Base-by-base conservation (phyloP, 1,140 invertebrate species). In the Lutraria rhynchaena region DNA sequence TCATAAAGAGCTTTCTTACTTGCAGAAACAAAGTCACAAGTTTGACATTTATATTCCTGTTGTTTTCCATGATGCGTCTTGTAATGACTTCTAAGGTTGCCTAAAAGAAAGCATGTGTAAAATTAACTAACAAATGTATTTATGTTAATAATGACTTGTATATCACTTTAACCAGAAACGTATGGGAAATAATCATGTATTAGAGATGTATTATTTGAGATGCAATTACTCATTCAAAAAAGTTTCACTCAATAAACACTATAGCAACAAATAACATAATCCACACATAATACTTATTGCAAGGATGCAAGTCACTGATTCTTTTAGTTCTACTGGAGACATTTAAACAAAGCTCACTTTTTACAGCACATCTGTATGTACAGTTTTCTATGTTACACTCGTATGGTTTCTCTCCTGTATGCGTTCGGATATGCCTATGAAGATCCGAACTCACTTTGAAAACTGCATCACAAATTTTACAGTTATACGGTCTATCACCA, bases 381-480 rank as follows among this genome's bases (percentile, higher is more conserved):
- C 89, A 89, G 19, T 29, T 44, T 0, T 58, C 29, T 9, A 29
- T 33, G 13, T 35, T 7, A 89, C 96, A 98, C 61, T 95, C 93
- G 89, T 95, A 98, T 0, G 97, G 97, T 41, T 96, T 95, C 90
- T 96, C 96, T 46, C 96, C 96, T 0, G 96, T 96, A 88, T 97
- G 96, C 88, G 95, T 95, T 27, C 96, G 93, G 37, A 95, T 91
- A 91, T 97, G 96, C 84, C 96, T 96, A 85, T 96, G 96, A 85
- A 96, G 93, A 83, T 93, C 92, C 5, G 92, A 93, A 81, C 90
- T 90, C 60, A 93, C 92, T 84, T 93, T 93, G 77, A 93, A 93
- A 46, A 92, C 91, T 67, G 92, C 89, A 0, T 94, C 93, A 85
- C 95, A 95, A 29, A 94, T 92, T 46, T 94, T 94, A 87, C 95